These are phyloP conservation scores for Atlantisia rogersi DNA, from an alignment of 2,113 vertebrate genomes.

Conservation along the genomic window DNA sequence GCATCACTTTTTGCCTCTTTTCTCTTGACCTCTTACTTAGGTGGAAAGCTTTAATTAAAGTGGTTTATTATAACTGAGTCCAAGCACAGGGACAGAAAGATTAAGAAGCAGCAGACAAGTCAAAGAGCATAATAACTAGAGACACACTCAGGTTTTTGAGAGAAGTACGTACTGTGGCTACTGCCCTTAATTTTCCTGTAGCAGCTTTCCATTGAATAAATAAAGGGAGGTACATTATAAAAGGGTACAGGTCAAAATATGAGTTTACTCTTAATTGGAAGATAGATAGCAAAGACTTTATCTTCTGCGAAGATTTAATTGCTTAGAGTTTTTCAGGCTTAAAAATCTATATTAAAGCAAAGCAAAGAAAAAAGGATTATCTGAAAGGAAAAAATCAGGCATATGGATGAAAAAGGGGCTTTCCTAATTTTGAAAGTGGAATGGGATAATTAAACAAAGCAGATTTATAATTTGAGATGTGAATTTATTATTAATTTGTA, in stretches of 20 bases:
- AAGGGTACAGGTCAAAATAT: background rate
- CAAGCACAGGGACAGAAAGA: background rate
- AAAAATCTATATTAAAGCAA: background rate
- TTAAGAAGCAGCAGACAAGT: background rate
- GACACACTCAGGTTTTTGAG: background rate
- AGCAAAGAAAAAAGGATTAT: background rate
- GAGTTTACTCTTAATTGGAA: constrained; percentile 14
- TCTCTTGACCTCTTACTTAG: background rate
- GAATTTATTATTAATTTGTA: background rate
- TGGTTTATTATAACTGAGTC: background rate
- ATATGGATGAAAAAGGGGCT: background rate
- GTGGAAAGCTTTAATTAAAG: constrained; percentile 2
- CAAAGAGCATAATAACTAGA: background rate
- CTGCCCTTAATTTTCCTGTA: background rate
- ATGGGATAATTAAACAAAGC: background rate
- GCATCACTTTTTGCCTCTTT: background rate
- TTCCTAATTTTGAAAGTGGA: background rate
- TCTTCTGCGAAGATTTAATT: background rate
- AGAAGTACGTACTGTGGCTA: background rate
- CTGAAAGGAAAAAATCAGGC: background rate
- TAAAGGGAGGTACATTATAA: background rate
- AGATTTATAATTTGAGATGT: background rate
- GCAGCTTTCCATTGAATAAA: background rate
- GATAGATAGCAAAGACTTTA: background rate
- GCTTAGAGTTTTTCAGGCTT: background rate